These are phyloP conservation scores for Nymphalis urticae DNA, from an alignment of 2,888 invertebrate genomes.

Conservation along the genomic window DNA sequence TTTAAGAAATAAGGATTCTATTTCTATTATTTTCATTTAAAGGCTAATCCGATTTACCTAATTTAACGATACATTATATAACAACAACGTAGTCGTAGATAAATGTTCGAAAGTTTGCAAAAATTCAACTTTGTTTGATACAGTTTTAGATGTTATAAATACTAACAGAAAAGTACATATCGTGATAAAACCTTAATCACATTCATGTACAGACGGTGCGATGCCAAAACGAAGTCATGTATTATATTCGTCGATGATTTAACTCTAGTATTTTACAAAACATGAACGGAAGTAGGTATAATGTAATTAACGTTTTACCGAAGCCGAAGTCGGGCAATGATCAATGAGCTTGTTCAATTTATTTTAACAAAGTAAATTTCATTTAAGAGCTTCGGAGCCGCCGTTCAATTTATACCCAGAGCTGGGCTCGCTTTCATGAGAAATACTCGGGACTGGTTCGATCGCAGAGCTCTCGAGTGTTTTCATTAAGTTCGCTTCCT, in stretches of 20 bases:
- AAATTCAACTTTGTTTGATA: too few relatives aligned
- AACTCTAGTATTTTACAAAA: background rate
- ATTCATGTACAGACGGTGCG: too few relatives aligned
- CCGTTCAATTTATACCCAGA: conserved; percentile 34
- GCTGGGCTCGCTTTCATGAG: conserved; percentile 29
- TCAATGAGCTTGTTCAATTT: conserved; percentile 36
- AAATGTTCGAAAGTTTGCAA: too few relatives aligned
- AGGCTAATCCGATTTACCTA: too few relatives aligned
- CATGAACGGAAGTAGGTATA: conserved; percentile 5
- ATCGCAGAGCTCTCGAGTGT: conserved; percentile 25
- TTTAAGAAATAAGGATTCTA: too few relatives aligned
- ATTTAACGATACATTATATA: too few relatives aligned
- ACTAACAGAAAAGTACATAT: too few relatives aligned
- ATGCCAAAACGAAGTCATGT: background rate
- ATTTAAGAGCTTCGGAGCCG: conserved; percentile 33
- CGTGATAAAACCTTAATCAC: too few relatives aligned
- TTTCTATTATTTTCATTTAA: too few relatives aligned
- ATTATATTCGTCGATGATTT: conserved; percentile 1
- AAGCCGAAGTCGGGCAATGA: conserved; percentile 22
- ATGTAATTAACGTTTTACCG: conserved; percentile 28
- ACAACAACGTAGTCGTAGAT: too few relatives aligned
- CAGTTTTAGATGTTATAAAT: too few relatives aligned
- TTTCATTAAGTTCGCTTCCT: conserved; percentile 24
- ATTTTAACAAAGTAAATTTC: conserved; percentile 37
- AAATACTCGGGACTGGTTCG: conserved; percentile 26